Percentiles rank a stretch among this genome's conserved stretches.
These are phyloP conservation scores for Trididemnum miniatum DNA, from an alignment of 23 tunicate genomes.

Conservation along the genomic window DNA sequence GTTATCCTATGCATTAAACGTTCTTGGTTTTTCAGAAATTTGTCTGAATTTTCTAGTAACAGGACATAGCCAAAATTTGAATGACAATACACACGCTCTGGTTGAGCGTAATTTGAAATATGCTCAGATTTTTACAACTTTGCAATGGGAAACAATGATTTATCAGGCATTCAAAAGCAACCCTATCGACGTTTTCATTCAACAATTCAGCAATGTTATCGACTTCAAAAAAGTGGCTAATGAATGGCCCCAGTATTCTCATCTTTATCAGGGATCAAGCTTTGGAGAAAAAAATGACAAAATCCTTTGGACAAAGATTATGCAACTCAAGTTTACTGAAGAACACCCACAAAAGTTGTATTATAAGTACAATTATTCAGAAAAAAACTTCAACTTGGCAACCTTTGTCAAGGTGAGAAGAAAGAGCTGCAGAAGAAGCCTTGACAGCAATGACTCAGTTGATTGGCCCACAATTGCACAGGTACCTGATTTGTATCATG, in stretches of 20 bases:
- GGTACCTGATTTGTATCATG: not conserved
- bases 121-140: not conserved
- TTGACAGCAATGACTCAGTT: not conserved
- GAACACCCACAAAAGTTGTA: not conserved
- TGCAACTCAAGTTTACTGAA: not conserved
- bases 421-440: not conserved
- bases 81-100: not conserved
- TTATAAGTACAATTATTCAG: too few species aligned
- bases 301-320: too few species aligned
- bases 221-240: not conserved
- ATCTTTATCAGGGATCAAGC: not conserved
- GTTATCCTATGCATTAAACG: not conserved
- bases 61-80: not conserved
- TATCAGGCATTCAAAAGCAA: not conserved
- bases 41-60: not conserved
- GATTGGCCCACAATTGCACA: not conserved
- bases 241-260: not conserved
- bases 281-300: too few species aligned
- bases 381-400: not conserved
- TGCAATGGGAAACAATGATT: not conserved
- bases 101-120: not conserved
- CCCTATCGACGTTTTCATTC: not conserved
- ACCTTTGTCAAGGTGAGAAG: not conserved
- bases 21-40: not conserved
- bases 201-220: not conserved